phyloP scores from a whole-genome alignment of 1,140 invertebrate genomes.

The Aphis craccivora region DNA sequence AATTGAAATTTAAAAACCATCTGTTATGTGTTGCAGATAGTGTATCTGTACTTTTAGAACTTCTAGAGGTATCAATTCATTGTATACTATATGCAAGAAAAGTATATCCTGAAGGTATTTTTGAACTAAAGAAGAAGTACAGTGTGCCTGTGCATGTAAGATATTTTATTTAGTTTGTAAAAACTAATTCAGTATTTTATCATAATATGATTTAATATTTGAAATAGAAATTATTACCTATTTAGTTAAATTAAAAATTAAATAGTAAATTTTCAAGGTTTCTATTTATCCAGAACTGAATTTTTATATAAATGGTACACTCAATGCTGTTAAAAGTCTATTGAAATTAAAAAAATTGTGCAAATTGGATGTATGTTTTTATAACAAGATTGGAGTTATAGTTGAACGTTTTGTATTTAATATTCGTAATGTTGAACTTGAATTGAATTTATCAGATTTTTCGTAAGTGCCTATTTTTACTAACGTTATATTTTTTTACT shows the following conservation, averaged over 20 bases:
- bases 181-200: background rate
- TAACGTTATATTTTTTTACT: background rate
- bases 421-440: constrained; percentile 61
- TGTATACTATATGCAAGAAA: constrained; percentile 68
- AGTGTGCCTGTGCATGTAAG: constrained; percentile 66
- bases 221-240: background rate
- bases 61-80: constrained; percentile 70
- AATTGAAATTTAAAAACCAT: background rate
- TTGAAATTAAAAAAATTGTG: constrained; percentile 64
- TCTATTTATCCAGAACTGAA: constrained; percentile 71
- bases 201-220: background rate
- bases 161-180: background rate
- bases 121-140: constrained; percentile 69
- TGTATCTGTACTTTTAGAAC: constrained; percentile 66
- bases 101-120: constrained; percentile 70
- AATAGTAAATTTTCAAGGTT: constrained; percentile 57
- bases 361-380: constrained; percentile 65
- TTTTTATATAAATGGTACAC: constrained; percentile 68
- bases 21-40: constrained; percentile 62
- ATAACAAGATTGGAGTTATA: constrained; percentile 63
- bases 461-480: constrained; percentile 19
- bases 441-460: constrained; percentile 47
- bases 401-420: constrained; percentile 70
- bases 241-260: background rate
- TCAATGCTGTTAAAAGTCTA: constrained; percentile 65